Evolutionary conservation across 2,797 vertebrate genomes (phyloP).

Genomic region (Rousettus madagascariensis): DNA sequence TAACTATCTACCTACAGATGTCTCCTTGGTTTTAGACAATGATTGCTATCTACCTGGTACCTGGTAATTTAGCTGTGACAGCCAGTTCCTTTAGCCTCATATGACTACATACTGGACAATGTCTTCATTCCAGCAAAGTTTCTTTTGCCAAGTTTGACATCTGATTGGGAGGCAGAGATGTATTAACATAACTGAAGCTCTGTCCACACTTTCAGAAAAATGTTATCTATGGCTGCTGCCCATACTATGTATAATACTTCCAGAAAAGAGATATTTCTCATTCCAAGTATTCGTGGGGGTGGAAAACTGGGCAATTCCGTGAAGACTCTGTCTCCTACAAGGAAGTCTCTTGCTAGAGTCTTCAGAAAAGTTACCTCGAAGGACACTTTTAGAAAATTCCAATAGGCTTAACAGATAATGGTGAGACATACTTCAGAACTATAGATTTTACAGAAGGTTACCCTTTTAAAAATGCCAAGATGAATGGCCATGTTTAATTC

Average conservation of each 20-base stretch:
- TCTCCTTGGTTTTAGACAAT: background rate
- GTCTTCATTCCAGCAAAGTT: conserved; percentile 52
- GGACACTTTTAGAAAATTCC: conserved; percentile 37
- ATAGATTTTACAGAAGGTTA: conserved; percentile 55
- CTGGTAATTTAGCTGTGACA: background rate
- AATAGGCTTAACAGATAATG: conserved; percentile 7
- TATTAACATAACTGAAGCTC: background rate
- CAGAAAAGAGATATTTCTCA: conserved; percentile 23
- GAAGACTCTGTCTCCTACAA: background rate
- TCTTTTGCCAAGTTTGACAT: conserved; percentile 46
- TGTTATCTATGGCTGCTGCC: background rate
- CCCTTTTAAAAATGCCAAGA: background rate
- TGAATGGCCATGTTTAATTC: conserved; percentile 12
- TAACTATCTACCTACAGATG: background rate
- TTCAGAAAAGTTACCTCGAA: background rate
- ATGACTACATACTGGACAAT: background rate
- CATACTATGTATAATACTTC: background rate
- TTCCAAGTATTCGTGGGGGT: background rate
- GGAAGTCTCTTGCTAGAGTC: background rate
- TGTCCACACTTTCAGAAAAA: conserved; percentile 15
- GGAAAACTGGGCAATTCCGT: background rate
- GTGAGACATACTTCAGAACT: conserved; percentile 45
- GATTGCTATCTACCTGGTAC: background rate
- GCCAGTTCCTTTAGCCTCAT: background rate
- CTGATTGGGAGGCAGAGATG: conserved; percentile 53